Base-by-base conservation (phyloP, 2,888 invertebrate species). In the Nematopogon swammerdamellus region DNA sequence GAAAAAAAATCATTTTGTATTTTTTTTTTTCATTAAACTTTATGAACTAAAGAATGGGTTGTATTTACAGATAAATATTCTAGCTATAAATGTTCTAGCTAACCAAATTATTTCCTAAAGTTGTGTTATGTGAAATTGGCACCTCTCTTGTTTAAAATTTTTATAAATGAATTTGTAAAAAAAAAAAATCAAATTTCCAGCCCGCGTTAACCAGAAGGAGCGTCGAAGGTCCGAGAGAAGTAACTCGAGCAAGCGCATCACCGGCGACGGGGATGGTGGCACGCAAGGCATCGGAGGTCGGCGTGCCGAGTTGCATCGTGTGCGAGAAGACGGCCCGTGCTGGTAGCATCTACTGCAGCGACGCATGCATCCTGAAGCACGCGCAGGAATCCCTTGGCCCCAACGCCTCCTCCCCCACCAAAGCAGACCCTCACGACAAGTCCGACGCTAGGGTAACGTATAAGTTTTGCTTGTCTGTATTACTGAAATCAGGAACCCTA, bases 281-380 rank as follows among this genome's bases (percentile, higher is more conserved):
- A 8, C 67, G 64, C 60, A 65, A 66, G 17, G 54, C 59, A 48
- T 59, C 64, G 19, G 72, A 67, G 56, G 70, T 3, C 11, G 36
- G 36, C 3, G 36, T 4, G 14, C 11, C 81, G 10, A 72, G 68
- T 54, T 93, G 93, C 62, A 88, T 92, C 47, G 89, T 91, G 14
- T 93, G 93, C 64, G 89, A 89, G 61, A 86, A 87, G 59, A 74
- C 85, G 17, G 86, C 91, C 0, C 82, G 91, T n/a, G 80, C 82
- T n/a, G 89, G 87, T 61, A 91, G 91, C 49, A 90, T 94, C 58
- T 96, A 93, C 68, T 97, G 96, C 68, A 91, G 93, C 59, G 91
- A 94, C 60, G 84, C 85, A 29, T 97, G 96, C 65, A 92, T 95
- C 59, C 80, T 89, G 51, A 87, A 87, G 58, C 93, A 95, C 72